Conservation (phyloP, 2,797 vertebrate species). For the Bufotes viridis region DNA sequence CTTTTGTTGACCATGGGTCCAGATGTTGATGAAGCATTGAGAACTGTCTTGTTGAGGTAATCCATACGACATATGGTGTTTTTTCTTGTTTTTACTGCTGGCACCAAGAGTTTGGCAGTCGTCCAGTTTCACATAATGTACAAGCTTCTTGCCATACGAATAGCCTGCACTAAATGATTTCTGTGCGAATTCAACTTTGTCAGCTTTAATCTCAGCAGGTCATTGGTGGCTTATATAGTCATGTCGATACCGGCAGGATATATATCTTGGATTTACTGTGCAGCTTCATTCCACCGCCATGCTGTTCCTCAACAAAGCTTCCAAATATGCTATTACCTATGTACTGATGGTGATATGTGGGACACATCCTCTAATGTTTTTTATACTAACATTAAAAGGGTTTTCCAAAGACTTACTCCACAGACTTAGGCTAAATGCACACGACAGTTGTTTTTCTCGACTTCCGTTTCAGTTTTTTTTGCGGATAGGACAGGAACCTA, state of each 20-base stretch:
- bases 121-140: slow-evolving; percentile 21
- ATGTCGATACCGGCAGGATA: neutral
- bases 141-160: slow-evolving; percentile 10
- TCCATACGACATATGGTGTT: slow-evolving; percentile 34
- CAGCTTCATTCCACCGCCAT: neutral
- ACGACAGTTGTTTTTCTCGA: no score
- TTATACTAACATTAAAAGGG: neutral
- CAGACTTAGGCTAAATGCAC: no score
- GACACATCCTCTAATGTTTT: neutral
- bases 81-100: slow-evolving; percentile 36
- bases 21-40: neutral
- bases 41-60: slow-evolving; percentile 20
- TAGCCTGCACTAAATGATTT: neutral
- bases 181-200: slow-evolving; percentile 13
- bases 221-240: neutral
- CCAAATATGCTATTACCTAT: neutral
- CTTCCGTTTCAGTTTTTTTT: no score
- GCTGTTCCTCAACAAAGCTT: neutral
- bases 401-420: no score
- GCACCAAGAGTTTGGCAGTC: slow-evolving; percentile 17
- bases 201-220: slow-evolving; percentile 12
- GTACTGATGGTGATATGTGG: neutral
- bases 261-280: slow-evolving; percentile 5
- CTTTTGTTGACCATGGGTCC: neutral
- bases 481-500: no score